Conservation (phyloP, 2,888 invertebrate species). For the Ametastegia equiseti region DNA sequence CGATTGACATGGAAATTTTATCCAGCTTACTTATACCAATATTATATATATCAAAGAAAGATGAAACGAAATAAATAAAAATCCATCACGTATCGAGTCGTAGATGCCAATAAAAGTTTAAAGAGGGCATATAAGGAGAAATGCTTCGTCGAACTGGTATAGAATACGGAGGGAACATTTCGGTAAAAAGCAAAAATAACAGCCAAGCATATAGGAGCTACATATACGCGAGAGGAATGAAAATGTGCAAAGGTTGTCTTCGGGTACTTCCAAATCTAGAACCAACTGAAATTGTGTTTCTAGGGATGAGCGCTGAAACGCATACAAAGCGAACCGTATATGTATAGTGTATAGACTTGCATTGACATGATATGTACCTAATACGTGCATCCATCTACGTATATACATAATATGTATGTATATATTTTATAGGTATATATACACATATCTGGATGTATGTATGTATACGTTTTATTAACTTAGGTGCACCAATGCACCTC, state of each 20-base stretch:
- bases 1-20: slow-evolving; percentile 9
- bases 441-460: neutral
- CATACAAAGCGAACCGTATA: slow-evolving; percentile 11
- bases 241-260: slow-evolving; percentile 27
- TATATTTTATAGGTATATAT: neutral
- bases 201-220: slow-evolving; percentile 9
- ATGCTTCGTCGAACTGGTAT: neutral
- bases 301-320: neutral
- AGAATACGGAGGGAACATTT: slow-evolving; percentile 10
- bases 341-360: neutral
- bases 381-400: too few relatives aligned
- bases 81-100: slow-evolving; percentile 11
- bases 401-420: neutral
- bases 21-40: too few relatives aligned
- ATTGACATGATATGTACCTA: neutral
- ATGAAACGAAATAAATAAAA: slow-evolving; percentile 23
- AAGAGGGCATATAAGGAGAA: slow-evolving; percentile 3
- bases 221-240: slow-evolving; percentile 19
- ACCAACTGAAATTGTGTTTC: slow-evolving; percentile 17
- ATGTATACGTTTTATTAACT: slow-evolving; percentile 49
- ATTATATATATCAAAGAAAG: neutral
- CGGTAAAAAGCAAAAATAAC: slow-evolving; percentile 9
- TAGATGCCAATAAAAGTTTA: slow-evolving; percentile 24
- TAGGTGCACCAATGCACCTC: slow-evolving; percentile 53
- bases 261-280: slow-evolving; percentile 28